Evolutionary conservation across 2,113 vertebrate genomes (phyloP).

Genomic region (Agapornis roseicollis): DNA sequence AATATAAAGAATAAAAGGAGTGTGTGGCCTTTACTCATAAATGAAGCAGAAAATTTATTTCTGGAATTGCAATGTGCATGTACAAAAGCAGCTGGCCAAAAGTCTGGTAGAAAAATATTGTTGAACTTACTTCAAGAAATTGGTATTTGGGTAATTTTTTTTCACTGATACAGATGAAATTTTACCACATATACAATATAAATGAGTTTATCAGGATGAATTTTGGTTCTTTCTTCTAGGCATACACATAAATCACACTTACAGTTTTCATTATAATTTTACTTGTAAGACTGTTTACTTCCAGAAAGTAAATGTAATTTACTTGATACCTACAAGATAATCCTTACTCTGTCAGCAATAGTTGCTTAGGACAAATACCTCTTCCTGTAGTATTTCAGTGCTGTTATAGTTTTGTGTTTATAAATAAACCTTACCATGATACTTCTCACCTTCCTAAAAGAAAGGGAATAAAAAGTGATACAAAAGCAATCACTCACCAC

Average conservation of each 20-base stretch:
- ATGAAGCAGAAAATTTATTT: background rate
- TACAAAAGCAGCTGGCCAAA: background rate
- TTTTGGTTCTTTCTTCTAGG: background rate
- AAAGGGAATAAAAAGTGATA: background rate
- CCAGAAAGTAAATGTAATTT: background rate
- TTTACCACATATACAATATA: background rate
- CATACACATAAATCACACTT: background rate
- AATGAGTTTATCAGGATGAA: background rate
- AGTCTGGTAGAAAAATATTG: background rate
- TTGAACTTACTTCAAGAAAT: background rate
- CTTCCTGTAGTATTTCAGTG: background rate
- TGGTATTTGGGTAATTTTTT: background rate
- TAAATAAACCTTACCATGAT: background rate
- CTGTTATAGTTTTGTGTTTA: background rate
- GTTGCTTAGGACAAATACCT: background rate
- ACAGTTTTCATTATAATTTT: background rate
- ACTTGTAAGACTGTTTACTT: background rate
- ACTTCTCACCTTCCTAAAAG: background rate
- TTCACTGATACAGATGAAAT: background rate
- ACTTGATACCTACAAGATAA: background rate
- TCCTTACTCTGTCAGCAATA: background rate
- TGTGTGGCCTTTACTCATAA: background rate
- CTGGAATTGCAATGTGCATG: background rate
- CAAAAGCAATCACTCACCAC: background rate
- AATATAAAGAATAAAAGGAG: background rate